Evolutionary conservation across 2,113 vertebrate genomes (phyloP).

Genomic region (Passer montanus): DNA sequence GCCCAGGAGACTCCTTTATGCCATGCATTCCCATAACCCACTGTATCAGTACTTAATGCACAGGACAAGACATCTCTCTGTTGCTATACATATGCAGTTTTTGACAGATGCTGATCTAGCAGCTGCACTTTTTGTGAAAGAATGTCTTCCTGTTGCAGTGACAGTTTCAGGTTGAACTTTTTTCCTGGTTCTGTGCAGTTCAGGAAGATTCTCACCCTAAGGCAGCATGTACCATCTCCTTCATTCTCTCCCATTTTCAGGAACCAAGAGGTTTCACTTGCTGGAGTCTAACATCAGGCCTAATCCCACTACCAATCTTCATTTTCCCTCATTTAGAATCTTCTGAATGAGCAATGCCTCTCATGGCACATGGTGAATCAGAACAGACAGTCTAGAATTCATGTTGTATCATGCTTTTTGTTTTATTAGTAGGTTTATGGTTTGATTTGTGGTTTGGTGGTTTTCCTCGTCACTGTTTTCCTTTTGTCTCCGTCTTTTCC

Average conservation of each 20-base stretch:
- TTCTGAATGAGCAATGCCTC: background rate
- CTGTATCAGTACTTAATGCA: fast-evolving
- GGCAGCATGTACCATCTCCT: background rate
- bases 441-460: too few species aligned
- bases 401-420: too few species aligned
- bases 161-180: background rate
- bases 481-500: too few species aligned
- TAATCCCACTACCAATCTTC: fast-evolving
- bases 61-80: background rate
- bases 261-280: background rate
- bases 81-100: background rate
- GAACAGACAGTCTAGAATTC: background rate
- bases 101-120: background rate
- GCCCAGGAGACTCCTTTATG: too few species aligned
- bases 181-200: background rate
- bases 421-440: too few species aligned
- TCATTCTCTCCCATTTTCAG: background rate
- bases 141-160: background rate
- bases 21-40: background rate
- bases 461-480: too few species aligned
- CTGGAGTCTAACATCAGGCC: background rate
- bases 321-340: background rate
- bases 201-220: background rate
- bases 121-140: background rate
- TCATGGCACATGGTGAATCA: background rate